Evolutionary conservation across 2,888 invertebrate species (phyloP).

Genomic region (Callyntrura sp.): DNA sequence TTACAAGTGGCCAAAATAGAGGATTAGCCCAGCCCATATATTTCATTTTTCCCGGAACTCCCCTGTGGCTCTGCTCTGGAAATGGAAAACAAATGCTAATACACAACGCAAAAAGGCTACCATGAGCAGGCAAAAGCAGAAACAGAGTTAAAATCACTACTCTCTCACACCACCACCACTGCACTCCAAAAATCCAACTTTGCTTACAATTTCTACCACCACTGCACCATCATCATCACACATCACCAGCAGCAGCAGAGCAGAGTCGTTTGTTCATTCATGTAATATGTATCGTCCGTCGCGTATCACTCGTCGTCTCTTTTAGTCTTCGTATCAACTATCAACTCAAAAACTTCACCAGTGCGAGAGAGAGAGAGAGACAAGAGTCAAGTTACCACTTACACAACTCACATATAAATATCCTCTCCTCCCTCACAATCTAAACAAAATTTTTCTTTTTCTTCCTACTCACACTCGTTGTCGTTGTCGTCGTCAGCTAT

Average conservation of each 20-base stretch:
- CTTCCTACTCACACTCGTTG: conserved; percentile 5
- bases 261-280: neutral
- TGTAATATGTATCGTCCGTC: neutral
- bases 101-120: neutral
- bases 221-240: neutral
- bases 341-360: neutral
- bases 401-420: neutral
- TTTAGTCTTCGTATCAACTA: conserved; percentile 11
- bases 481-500: no score
- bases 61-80: conserved; percentile 74
- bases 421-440: conserved; percentile 36
- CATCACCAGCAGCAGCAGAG: neutral
- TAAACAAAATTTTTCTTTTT: conserved; percentile 9
- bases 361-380: no score
- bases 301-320: neutral
- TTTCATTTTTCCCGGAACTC: conserved; percentile 82
- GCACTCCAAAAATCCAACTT: neutral
- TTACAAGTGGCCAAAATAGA: conserved; percentile 73
- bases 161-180: conserved; percentile 2
- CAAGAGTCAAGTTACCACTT: no score
- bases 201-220: neutral
- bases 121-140: neutral
- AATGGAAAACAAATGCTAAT: conserved; percentile 27
- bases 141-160: conserved; percentile 31
- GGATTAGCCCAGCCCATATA: conserved; percentile 81